phyloP scores from a whole-genome alignment of 2,113 vertebrate species.

The Albula glossodonta region DNA sequence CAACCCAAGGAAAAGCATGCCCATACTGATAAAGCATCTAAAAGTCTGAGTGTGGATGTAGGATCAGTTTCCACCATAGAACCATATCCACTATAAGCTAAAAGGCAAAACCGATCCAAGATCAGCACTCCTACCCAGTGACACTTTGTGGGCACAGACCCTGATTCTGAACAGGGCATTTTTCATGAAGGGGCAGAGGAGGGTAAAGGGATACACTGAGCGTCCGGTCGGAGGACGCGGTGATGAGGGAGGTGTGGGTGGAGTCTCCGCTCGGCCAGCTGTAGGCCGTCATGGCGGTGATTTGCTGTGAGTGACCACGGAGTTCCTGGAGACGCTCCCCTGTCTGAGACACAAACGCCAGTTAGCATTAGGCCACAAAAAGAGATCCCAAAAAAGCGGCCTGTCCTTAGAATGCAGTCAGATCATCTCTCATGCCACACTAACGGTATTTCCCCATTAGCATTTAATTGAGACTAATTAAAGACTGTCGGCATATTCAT shows the following conservation, averaged over 20 bases:
- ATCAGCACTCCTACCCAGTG: not conserved
- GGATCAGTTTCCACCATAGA: too few species aligned
- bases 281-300: conserved; percentile 83
- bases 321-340: conserved; percentile 88
- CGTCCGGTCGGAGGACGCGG: conserved; percentile 88
- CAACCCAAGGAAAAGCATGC: too few species aligned
- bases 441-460: too few species aligned
- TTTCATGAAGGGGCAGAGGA: not conserved
- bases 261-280: conserved; percentile 54
- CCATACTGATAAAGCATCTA: too few species aligned
- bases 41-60: too few species aligned
- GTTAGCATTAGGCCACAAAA: not conserved
- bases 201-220: conserved; percentile 86
- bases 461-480: too few species aligned
- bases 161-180: not conserved
- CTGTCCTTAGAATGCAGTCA: not conserved
- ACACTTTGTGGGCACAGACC: not conserved
- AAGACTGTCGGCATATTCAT: too few species aligned
- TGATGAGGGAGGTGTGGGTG: conserved; percentile 72
- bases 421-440: not conserved
- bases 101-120: not conserved
- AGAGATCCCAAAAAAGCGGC: not conserved
- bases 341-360: conserved; percentile 70
- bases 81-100: too few species aligned
- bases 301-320: conserved; percentile 87